Evolutionary conservation across 2,113 vertebrate species (phyloP).

Genomic region (Lepus timidus): DNA sequence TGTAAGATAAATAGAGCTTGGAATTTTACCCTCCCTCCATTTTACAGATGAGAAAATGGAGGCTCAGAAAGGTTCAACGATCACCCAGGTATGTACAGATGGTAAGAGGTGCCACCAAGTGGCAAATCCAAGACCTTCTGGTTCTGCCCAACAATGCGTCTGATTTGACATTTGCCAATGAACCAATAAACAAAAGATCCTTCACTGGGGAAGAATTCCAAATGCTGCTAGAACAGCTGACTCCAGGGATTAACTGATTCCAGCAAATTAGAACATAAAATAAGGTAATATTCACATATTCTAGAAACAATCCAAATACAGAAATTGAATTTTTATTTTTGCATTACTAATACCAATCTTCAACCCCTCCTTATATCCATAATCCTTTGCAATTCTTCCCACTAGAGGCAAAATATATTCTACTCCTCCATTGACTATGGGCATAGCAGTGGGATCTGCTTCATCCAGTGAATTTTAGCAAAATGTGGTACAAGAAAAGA

Average conservation of each 20-base stretch:
- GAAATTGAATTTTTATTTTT: constrained; percentile 25
- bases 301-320: constrained; percentile 35
- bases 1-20: not conserved
- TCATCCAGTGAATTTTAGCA: constrained; percentile 32
- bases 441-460: not conserved
- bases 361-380: not conserved
- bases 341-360: not conserved
- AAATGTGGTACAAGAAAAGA: not conserved
- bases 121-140: not conserved
- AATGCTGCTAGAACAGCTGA: constrained; percentile 17
- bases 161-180: not conserved
- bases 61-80: not conserved
- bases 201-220: constrained; percentile 23
- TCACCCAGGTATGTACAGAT: not conserved
- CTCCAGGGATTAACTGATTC: constrained; percentile 46
- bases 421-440: not conserved
- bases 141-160: not conserved
- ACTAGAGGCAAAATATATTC: not conserved
- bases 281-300: not conserved
- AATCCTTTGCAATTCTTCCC: not conserved
- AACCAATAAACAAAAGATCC: constrained; percentile 36
- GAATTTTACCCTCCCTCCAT: not conserved
- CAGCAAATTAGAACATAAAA: constrained; percentile 40
- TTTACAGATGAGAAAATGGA: constrained; percentile 39
- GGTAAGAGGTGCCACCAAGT: not conserved